These are phyloP conservation scores for Aviceda subcristata DNA, from an alignment of 2,113 vertebrate species.

Conservation along the genomic window DNA sequence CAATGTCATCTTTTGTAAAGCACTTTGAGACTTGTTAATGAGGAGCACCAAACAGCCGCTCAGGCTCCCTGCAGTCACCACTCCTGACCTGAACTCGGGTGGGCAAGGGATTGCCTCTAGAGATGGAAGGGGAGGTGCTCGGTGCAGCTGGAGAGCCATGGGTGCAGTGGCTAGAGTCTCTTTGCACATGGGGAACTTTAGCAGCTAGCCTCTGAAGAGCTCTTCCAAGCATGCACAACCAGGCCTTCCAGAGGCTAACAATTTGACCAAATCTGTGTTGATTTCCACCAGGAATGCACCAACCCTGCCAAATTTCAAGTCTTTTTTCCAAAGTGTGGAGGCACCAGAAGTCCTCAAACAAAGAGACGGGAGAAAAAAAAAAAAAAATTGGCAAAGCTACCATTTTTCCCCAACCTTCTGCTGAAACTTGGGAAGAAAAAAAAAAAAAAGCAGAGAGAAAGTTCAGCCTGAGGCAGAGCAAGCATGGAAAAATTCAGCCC, in stretches of 20 bases:
- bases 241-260: not conserved
- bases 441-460: not conserved
- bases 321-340: conserved; percentile 13
- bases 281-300: conserved; percentile 21
- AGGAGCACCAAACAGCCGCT: not conserved
- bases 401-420: not conserved
- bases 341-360: conserved; percentile 15
- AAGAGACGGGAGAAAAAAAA: not conserved
- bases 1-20: not conserved
- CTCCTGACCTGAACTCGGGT: not conserved
- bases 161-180: not conserved
- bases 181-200: not conserved
- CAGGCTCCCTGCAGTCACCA: not conserved
- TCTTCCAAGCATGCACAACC: not conserved
- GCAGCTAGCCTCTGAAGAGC: not conserved
- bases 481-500: not conserved
- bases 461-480: not conserved
- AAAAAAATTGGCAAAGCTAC: not conserved
- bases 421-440: not conserved
- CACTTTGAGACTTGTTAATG: not conserved
- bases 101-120: not conserved
- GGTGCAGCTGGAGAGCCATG: not conserved
- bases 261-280: not conserved
- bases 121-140: not conserved
- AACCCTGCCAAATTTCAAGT: conserved; percentile 16